Percentiles rank a stretch among this genome's conserved stretches.
These are phyloP conservation scores for Electrophaes corylata DNA, from an alignment of 2,888 invertebrate species.

Conservation along the genomic window DNA sequence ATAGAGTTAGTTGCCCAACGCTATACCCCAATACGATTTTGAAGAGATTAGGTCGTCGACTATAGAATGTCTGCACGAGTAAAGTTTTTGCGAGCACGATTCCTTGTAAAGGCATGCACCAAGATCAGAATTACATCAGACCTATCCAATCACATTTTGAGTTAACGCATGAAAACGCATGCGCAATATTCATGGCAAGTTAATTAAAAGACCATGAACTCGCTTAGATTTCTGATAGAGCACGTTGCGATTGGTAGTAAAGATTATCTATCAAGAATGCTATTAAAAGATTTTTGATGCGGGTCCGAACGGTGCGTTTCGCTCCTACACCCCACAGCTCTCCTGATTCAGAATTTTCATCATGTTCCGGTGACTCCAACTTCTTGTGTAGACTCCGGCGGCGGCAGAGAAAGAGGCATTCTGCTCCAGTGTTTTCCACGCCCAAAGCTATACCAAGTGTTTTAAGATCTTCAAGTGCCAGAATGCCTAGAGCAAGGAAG, in stretches of 20 bases:
- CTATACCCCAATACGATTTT: neutral
- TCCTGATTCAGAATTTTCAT: conserved; percentile 40
- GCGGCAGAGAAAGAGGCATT: conserved; percentile 47
- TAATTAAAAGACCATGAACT: conserved; percentile 27
- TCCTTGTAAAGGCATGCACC: neutral
- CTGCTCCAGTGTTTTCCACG: conserved; percentile 26
- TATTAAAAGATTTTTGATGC: conserved; percentile 46
- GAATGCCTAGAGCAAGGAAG: conserved; percentile 43
- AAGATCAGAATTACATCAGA: neutral
- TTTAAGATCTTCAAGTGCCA: conserved; percentile 38
- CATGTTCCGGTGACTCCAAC: conserved; percentile 37
- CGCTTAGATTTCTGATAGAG: conserved; percentile 31
- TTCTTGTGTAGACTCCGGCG: conserved; percentile 42
- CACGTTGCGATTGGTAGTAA: conserved; percentile 24
- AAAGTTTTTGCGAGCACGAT: neutral
- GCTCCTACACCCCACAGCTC: conserved; percentile 68
- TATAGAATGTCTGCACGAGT: neutral
- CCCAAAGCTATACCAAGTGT: conserved; percentile 33
- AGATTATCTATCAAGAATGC: conserved; percentile 32
- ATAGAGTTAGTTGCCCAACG: conserved; percentile 6
- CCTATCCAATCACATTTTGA: neutral
- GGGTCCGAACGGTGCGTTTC: conserved; percentile 59
- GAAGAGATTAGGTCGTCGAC: neutral
- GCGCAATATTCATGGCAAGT: conserved; percentile 9
- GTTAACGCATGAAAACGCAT: conserved; percentile 1